Evolutionary conservation across 2,113 vertebrate species (phyloP).

Genomic region (Nesoenas mayeri): DNA sequence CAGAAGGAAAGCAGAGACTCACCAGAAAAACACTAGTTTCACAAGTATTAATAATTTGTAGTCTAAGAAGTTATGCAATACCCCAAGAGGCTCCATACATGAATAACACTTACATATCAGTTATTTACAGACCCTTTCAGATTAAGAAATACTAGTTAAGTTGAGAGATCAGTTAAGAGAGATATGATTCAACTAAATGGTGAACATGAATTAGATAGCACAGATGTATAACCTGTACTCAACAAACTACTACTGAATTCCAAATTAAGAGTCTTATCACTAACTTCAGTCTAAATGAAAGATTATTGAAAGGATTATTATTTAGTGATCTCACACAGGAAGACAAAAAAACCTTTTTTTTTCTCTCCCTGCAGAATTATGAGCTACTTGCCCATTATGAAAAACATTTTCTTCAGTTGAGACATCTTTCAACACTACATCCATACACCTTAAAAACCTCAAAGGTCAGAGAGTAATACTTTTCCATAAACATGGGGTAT

Average conservation of each 20-base stretch:
- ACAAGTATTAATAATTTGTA: neutral
- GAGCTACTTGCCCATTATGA: neutral
- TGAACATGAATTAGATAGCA: neutral
- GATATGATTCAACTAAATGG: neutral
- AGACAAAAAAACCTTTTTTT: accelerated
- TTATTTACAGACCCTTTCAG: neutral
- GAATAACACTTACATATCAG: neutral
- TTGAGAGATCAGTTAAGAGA: neutral
- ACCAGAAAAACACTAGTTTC: neutral
- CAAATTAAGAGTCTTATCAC: neutral
- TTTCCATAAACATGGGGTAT: neutral
- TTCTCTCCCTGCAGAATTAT: neutral
- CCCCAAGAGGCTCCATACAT: neutral
- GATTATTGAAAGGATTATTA: neutral
- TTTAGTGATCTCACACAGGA: neutral
- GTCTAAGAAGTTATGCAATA: neutral
- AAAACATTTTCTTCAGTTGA: neutral
- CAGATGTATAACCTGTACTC: neutral
- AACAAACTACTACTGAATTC: neutral
- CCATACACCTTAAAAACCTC: neutral
- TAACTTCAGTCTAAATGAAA: neutral
- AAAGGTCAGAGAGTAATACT: neutral
- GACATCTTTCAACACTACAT: neutral
- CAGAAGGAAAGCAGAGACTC: neutral
- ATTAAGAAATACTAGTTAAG: neutral